Conservation (phyloP, 2,888 invertebrate species). For the Bombylius major region DNA sequence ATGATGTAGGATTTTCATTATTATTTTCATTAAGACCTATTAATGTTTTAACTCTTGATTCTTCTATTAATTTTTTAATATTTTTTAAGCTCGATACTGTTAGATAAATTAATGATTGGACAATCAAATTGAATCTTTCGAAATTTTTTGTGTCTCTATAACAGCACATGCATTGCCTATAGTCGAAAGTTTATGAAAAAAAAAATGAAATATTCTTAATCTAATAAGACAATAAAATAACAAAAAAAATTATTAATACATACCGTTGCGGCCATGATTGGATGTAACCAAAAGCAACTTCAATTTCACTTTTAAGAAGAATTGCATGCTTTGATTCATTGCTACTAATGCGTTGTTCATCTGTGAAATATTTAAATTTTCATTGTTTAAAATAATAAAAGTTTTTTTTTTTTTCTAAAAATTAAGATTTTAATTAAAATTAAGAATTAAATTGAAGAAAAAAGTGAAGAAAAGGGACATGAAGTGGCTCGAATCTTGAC, state of each 20-base stretch:
- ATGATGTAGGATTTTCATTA: background rate
- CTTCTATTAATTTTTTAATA: conserved; percentile 46
- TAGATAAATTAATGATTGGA: conserved; percentile 74
- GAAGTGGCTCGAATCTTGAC: background rate
- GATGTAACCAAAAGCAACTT: conserved; percentile 70
- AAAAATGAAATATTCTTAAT: too few species aligned
- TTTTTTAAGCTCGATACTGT: conserved; percentile 72
- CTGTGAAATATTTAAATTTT: conserved; percentile 39
- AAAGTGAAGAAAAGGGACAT: too few species aligned
- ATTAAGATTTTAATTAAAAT: too few species aligned
- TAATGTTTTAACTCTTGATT: conserved; percentile 32
- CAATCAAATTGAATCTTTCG: conserved; percentile 77
- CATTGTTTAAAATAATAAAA: too few species aligned
- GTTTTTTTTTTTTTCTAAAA: too few species aligned
- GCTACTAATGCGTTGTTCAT: conserved; percentile 65
- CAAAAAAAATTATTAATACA: conserved; percentile 5
- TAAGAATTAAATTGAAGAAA: too few species aligned
- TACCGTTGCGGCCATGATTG: conserved; percentile 85
- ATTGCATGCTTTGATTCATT: conserved; percentile 64
- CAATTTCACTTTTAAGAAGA: conserved; percentile 67
- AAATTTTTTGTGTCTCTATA: conserved; percentile 86
- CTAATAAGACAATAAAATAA: too few species aligned
- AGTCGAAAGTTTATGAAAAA: background rate
- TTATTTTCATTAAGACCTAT: conserved; percentile 4
- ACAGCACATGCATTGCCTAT: conserved; percentile 89